Evolutionary conservation across 2,797 vertebrate species (phyloP).

Genomic region (Oreochromis mossambicus): DNA sequence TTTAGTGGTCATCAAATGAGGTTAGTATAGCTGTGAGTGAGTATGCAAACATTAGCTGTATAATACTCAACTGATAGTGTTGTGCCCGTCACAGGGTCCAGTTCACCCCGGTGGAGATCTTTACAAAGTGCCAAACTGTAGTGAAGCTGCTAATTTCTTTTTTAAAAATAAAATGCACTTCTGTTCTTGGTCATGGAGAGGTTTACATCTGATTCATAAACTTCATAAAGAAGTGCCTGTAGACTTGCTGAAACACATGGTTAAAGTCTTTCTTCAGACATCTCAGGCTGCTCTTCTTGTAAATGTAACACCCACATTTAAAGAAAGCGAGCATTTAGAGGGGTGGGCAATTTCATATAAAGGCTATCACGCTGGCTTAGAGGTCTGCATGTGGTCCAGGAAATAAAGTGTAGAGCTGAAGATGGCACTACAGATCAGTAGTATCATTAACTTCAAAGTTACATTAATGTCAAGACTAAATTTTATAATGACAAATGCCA

Average conservation of each 20-base stretch:
- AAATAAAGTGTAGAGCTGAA: background rate
- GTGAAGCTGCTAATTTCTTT: background rate
- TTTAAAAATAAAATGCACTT: background rate
- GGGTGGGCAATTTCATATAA: background rate
- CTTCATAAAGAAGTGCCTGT: rapidly evolving
- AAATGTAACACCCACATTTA: background rate
- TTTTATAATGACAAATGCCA: background rate
- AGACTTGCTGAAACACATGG: background rate
- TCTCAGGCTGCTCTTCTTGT: background rate
- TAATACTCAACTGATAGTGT: background rate
- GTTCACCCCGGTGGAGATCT: background rate
- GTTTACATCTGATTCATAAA: background rate
- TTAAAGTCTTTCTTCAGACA: background rate
- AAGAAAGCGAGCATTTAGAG: rapidly evolving
- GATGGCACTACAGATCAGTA: background rate
- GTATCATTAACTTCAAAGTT: background rate
- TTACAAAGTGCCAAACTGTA: background rate
- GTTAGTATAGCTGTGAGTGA: background rate
- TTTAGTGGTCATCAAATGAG: background rate
- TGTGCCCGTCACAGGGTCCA: background rate
- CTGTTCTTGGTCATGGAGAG: background rate
- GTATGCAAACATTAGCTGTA: background rate
- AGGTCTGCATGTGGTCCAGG: background rate
- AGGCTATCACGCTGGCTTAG: background rate
- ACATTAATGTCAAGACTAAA: background rate